Evolutionary conservation across 2,113 vertebrate species (phyloP).

Genomic region (Dipodomys stephensi): DNA sequence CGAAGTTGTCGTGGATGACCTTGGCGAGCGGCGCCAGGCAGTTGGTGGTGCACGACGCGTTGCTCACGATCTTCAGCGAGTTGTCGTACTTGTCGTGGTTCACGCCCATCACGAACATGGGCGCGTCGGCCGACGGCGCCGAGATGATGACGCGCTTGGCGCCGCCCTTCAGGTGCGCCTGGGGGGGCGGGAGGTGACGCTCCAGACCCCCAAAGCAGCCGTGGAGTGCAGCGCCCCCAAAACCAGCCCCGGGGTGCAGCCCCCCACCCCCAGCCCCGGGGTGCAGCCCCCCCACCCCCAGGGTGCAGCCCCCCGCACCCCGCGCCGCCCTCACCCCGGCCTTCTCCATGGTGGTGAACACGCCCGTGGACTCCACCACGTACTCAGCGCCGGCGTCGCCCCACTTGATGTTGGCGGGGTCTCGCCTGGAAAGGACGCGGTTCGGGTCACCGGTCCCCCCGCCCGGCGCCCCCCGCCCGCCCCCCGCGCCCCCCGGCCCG

Average conservation of each 20-base stretch:
- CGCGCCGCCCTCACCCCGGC: conserved; percentile 91
- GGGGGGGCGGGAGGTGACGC: background rate
- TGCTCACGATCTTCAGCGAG: conserved; percentile 95
- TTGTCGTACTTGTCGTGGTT: conserved; percentile 98
- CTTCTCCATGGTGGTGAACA: conserved; percentile 98
- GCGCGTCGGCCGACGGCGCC: conserved; percentile 97
- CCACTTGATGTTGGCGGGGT: conserved; percentile 97
- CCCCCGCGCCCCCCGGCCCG: background rate
- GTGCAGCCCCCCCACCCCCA: too few species aligned
- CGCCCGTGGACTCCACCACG: conserved; percentile 98
- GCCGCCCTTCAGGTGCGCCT: conserved; percentile 98
- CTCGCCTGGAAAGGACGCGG: conserved; percentile 87
- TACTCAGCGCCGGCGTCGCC: conserved; percentile 94
- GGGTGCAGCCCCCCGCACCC: too few species aligned
- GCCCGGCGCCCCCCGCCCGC: too few species aligned
- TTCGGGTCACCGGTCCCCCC: background rate
- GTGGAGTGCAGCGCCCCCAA: too few species aligned
- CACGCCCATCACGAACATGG: conserved; percentile 99
- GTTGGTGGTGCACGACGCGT: conserved; percentile 99
- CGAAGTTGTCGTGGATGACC: conserved; percentile 97
- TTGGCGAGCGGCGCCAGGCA: conserved; percentile 98
- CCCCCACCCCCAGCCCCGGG: too few species aligned
- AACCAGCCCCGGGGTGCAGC: too few species aligned
- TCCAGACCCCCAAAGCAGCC: too few species aligned
- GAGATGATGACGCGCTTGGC: conserved; percentile 98